Base-by-base conservation (phyloP, 1,140 invertebrate species). In the Drosophila funebris region DNA sequence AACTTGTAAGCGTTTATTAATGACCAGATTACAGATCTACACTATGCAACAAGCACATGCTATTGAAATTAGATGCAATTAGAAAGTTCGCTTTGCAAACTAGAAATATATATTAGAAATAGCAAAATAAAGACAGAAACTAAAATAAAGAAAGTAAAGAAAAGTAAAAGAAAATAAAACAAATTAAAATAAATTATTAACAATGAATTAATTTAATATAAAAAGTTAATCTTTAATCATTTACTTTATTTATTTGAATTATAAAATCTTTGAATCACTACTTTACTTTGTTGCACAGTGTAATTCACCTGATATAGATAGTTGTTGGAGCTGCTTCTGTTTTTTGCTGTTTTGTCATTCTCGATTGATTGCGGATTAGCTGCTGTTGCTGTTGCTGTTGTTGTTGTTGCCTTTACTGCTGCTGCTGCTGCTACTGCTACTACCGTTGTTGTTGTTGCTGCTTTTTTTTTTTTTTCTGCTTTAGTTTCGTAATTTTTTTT, bases 351-450 rank as follows among this genome's bases (percentile, higher is more conserved):
- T 61, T 77, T 88, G 83, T 76, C 52, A 69, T 82, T 70, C 56
- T 67, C 76, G 78, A 87, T 82, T 87, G 83, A 88, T 78, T 69
- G 67, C 57, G 78, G 74, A 88, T 85, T 89, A 83, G 73, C 81
- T 53, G 67, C 18, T 29, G 9, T 27, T 57, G 24, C 7, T 13
- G 39, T 29, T 58, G 44, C 46, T 50, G 50, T 20, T 43, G 22
- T n/a, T 24, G 36, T 22, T 37, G 54, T 31, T 31, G 13, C 9
- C 33, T n/a, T 33, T 27, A 4, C 3, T 16, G 14, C 5, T 14
- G 0, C 13, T 9, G 18, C 8, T 9, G 27, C 24, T 56, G 29
- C 50, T 44, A 24, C 20, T 39, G 24, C 13, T 36, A 27, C 18
- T 41, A 4, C 18, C 4, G 5, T 37, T 43, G 24, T 33, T 37